phyloP scores from a whole-genome alignment of 2,888 invertebrate genomes.

The Polydrusus tereticollis region DNA sequence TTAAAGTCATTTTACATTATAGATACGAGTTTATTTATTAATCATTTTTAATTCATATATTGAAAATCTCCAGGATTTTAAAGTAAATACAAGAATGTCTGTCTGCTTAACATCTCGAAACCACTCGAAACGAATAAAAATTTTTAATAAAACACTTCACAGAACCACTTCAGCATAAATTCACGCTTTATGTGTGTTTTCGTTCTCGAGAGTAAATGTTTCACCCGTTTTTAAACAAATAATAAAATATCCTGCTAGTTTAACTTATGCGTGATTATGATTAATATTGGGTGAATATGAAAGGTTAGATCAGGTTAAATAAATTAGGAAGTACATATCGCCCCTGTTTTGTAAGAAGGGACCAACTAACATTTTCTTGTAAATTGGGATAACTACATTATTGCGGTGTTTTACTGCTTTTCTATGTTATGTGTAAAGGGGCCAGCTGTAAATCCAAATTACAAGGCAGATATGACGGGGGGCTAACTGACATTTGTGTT shows the following conservation, averaged over 20 bases:
- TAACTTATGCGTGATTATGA: not conserved
- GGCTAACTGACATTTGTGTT: too few relatives aligned
- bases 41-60: not conserved
- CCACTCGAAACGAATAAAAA: conserved; percentile 46
- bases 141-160: conserved; percentile 49
- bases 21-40: not conserved
- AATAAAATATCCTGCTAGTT: not conserved
- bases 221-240: conserved; percentile 16
- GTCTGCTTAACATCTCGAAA: conserved; percentile 45
- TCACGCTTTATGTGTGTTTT: conserved; percentile 49
- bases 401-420: too few relatives aligned
- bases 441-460: too few relatives aligned
- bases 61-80: conserved; percentile 36
- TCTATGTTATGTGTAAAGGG: too few relatives aligned
- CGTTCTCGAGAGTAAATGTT: conserved; percentile 37
- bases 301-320: too few relatives aligned
- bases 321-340: too few relatives aligned
- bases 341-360: too few relatives aligned
- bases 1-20: too few relatives aligned
- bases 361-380: too few relatives aligned
- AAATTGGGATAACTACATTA: too few relatives aligned
- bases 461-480: too few relatives aligned
- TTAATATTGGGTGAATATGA: not conserved
- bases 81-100: conserved; percentile 46
- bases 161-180: conserved; percentile 45